A percentile compares a stretch with the other conserved stretches of the same genome.
These are phyloP conservation scores for Mesoligia furuncula DNA, from an alignment of 2,888 invertebrate genomes.

Conservation along the genomic window DNA sequence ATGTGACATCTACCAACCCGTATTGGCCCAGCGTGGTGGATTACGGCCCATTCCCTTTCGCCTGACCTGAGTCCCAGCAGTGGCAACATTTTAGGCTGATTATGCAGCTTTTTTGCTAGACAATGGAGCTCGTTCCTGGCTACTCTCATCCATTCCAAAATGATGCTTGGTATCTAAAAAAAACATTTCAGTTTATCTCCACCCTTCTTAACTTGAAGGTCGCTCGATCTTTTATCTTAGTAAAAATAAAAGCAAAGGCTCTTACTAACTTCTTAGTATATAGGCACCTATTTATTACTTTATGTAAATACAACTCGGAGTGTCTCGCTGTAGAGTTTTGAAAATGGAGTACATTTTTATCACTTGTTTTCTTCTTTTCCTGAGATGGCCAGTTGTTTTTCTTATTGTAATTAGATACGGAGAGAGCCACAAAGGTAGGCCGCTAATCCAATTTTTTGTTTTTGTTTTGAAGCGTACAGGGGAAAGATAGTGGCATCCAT, in stretches of 20 bases:
- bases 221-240: slow-evolving; percentile 40
- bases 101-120: neutral
- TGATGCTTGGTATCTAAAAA: neutral
- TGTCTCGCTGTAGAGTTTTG: slow-evolving; percentile 41
- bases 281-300: slow-evolving; percentile 50
- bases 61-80: too few species aligned
- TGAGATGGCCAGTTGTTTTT: slow-evolving; percentile 64
- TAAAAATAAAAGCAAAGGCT: slow-evolving; percentile 50
- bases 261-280: slow-evolving; percentile 44
- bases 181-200: slow-evolving; percentile 27
- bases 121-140: neutral
- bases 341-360: slow-evolving; percentile 64
- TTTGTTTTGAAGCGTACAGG: slow-evolving; percentile 80
- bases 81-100: too few species aligned
- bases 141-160: neutral
- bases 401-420: slow-evolving; percentile 68
- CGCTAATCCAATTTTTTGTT: slow-evolving; percentile 79
- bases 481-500: slow-evolving; percentile 85
- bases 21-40: too few species aligned
- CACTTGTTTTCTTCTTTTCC: slow-evolving; percentile 58
- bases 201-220: slow-evolving; percentile 22
- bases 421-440: slow-evolving; percentile 70
- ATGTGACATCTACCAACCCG: too few species aligned
- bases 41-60: too few species aligned
- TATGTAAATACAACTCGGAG: slow-evolving; percentile 55